Evolutionary conservation across 2,113 vertebrate species (phyloP).

Genomic region (Seriola rivoliana): DNA sequence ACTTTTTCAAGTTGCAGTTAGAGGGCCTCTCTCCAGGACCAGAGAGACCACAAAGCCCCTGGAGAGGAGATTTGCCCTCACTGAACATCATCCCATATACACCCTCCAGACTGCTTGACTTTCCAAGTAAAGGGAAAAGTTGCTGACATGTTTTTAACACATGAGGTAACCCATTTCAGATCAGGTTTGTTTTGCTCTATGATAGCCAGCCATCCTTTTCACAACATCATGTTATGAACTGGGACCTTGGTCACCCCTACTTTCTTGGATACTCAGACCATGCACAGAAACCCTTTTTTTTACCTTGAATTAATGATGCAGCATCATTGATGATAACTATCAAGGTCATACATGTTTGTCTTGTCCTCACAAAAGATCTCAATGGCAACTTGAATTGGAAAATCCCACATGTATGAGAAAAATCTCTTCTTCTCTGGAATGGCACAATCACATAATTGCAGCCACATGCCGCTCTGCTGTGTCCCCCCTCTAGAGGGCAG

Average conservation of each 20-base stretch:
- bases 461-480: slow-evolving; percentile 44
- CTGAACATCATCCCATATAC: slow-evolving; percentile 32
- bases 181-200: slow-evolving; percentile 54
- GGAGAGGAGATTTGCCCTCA: slow-evolving; percentile 57
- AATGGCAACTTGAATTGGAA: slow-evolving; percentile 71
- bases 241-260: slow-evolving; percentile 33
- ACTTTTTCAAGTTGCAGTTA: slow-evolving; percentile 83
- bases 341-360: slow-evolving; percentile 34
- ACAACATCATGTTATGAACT: slow-evolving; percentile 45
- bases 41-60: slow-evolving; percentile 60
- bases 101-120: slow-evolving; percentile 55
- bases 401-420: slow-evolving; percentile 62
- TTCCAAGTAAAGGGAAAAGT: slow-evolving; percentile 83
- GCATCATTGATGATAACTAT: slow-evolving; percentile 34
- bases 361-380: slow-evolving; percentile 50
- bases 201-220: slow-evolving; percentile 44
- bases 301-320: slow-evolving; percentile 37
- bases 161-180: slow-evolving; percentile 74
- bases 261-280: slow-evolving; percentile 22
- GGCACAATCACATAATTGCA: slow-evolving; percentile 64
- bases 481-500: slow-evolving; percentile 87
- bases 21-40: slow-evolving; percentile 69
- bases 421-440: slow-evolving; percentile 51
- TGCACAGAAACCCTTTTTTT: slow-evolving; percentile 15
- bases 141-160: slow-evolving; percentile 67